Evolutionary conservation across 2,797 vertebrate species (phyloP), one percentile per base, ranked within the genome.

Genomic region (Alfaro cultratus): DNA sequence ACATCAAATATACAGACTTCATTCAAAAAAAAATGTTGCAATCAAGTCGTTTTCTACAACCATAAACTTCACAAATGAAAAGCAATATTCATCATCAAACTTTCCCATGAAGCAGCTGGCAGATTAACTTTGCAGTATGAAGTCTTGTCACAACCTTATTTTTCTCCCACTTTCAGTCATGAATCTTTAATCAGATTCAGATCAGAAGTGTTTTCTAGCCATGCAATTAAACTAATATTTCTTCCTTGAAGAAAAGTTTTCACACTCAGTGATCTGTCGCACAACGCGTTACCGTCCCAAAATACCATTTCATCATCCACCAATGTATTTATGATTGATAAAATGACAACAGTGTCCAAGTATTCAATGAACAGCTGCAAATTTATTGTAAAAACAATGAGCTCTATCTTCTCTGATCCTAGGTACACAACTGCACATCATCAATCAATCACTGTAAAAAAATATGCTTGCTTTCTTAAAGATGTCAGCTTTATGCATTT

Each of bases 151-250:
- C 26, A 13, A 71, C 68, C 21, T 43, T 87, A 74, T 45, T 77
- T 88, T 86, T 90, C 87, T 74, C 91, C 87, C 80, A 85, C 80
- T 79, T 84, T 81, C 86, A 84, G 89, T 83, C 80, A 29, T 71
- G 41, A 29, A 43, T 10, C 70, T 78, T 60, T 74, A 45, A 71
- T 71, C 26, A 71, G 26, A 68, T 45, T 13, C 1, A 71, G 43
- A 45, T 41, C 41, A n/a, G 26, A 71, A 15, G 41, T 45, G 26
- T 71, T 29, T 71, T n/a, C 68, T 29, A 41, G 41, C 23, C 68
- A 46, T 71, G 68, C n/a, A 71, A 71, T 71, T 71, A 71, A 29
- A n/a, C 68, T 46, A 71, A 71, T 71, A 71, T 71, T 2, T 45
- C 68, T n/a, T 43, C 43, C 11, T 16, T 46, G 68, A 71, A 3